Conservation (phyloP, 2,113 vertebrate genomes). For the Thalassarche chlororhynchos region DNA sequence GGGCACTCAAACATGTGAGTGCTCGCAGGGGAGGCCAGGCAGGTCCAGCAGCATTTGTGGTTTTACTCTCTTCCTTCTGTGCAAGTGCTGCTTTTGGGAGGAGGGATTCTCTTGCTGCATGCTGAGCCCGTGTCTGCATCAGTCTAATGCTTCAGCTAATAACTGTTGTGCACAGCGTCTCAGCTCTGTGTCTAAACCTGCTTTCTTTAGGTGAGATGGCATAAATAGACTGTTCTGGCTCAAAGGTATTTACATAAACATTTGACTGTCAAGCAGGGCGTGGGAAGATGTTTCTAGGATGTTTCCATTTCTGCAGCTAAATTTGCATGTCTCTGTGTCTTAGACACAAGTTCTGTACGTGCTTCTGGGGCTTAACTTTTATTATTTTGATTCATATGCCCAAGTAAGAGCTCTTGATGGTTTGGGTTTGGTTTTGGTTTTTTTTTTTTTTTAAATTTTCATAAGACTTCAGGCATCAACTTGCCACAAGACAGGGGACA, state of each 20-base stretch:
- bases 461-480: not conserved
- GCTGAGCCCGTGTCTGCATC: not conserved
- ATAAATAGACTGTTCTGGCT: not conserved
- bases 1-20: not conserved
- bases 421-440: not conserved
- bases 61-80: not conserved
- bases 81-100: not conserved
- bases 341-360: not conserved
- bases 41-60: not conserved
- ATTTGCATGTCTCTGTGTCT: not conserved
- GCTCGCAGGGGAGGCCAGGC: not conserved
- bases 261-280: not conserved
- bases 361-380: not conserved
- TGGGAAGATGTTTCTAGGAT: constrained; percentile 46
- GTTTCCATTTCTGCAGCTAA: not conserved
- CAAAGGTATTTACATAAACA: not conserved
- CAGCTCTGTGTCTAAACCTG: not conserved
- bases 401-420: not conserved
- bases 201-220: not conserved
- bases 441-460: not conserved
- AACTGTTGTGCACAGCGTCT: not conserved
- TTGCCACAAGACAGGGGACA: not conserved
- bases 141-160: not conserved
- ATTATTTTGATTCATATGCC: not conserved
- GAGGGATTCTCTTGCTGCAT: not conserved